These are phyloP conservation scores for Darevskia mixta DNA, from an alignment of 2,797 vertebrate genomes.

Conservation along the genomic window DNA sequence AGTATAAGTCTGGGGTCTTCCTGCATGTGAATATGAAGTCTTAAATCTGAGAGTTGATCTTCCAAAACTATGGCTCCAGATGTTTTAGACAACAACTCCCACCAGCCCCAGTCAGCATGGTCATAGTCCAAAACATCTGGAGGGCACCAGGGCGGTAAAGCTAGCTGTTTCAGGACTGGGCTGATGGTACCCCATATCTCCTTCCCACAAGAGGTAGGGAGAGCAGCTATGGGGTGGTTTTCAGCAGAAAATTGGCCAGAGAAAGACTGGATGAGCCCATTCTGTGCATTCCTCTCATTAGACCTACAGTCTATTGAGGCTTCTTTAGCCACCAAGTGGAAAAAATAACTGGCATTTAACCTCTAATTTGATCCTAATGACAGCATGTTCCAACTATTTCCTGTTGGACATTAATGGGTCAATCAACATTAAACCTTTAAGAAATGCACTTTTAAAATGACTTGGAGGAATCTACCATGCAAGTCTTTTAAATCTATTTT, in stretches of 20 bases:
- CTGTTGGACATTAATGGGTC: not conserved
- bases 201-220: no score
- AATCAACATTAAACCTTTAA: slow-evolving; percentile 24
- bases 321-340: not conserved
- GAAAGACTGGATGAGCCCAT: not conserved
- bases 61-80: no score
- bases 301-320: not conserved
- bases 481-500: slow-evolving; percentile 2
- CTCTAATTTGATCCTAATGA: not conserved
- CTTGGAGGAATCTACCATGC: not conserved
- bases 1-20: not conserved
- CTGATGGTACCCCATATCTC: not conserved
- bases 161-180: no score
- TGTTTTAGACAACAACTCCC: no score
- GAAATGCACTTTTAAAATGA: slow-evolving; percentile 12
- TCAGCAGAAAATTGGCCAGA: not conserved
- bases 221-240: not conserved
- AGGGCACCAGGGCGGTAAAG: no score
- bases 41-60: no score
- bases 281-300: not conserved
- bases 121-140: no score
- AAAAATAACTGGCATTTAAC: not conserved
- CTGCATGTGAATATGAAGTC: no score
- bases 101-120: no score
- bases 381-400: not conserved